A percentile compares a stretch with the other conserved stretches of the same genome.
These are phyloP conservation scores for Arctocebus calabarensis DNA, from an alignment of 2,797 vertebrate species.

Conservation along the genomic window DNA sequence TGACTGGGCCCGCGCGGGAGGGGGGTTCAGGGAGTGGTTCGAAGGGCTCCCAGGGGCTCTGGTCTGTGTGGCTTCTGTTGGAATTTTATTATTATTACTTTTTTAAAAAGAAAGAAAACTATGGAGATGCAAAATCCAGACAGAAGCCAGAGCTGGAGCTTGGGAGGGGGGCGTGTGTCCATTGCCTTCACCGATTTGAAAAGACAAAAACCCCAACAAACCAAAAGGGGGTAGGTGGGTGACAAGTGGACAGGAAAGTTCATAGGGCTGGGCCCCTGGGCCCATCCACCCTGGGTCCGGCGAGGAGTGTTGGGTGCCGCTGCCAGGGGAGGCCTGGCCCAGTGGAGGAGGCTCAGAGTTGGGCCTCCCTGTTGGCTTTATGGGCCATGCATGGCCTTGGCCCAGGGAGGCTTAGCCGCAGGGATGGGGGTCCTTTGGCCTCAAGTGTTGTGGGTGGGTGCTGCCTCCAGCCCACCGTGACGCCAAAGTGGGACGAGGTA, in stretches of 20 bases:
- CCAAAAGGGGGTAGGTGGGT: slow-evolving; percentile 52
- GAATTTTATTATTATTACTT: slow-evolving; percentile 8
- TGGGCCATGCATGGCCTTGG: neutral
- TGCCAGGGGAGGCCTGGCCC: slow-evolving; percentile 41
- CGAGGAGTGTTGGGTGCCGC: neutral
- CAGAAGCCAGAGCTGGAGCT: slow-evolving; percentile 63
- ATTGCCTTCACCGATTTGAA: slow-evolving; percentile 54
- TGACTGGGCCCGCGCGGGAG: slow-evolving; percentile 41
- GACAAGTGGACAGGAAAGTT: slow-evolving; percentile 44
- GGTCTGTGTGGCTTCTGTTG: slow-evolving; percentile 74
- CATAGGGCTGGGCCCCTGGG: neutral
- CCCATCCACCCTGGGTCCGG: slow-evolving; percentile 3
- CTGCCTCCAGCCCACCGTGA: slow-evolving; percentile 71
- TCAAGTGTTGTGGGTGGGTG: slow-evolving; percentile 67
- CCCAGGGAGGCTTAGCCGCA: slow-evolving; percentile 53
- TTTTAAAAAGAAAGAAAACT: slow-evolving; percentile 64
- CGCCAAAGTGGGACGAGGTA: slow-evolving; percentile 80
- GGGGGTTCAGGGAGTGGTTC: neutral
- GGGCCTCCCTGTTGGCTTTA: neutral
- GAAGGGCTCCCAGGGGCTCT: slow-evolving; percentile 50
- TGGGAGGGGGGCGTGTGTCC: slow-evolving; percentile 2
- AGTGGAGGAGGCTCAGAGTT: slow-evolving; percentile 27
- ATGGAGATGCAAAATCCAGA: slow-evolving; percentile 24
- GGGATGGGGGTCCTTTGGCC: slow-evolving; percentile 78
- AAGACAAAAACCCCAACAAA: slow-evolving; percentile 74